Base-by-base conservation (phyloP, 2,797 vertebrate genomes). In the Danio albolineatus region DNA sequence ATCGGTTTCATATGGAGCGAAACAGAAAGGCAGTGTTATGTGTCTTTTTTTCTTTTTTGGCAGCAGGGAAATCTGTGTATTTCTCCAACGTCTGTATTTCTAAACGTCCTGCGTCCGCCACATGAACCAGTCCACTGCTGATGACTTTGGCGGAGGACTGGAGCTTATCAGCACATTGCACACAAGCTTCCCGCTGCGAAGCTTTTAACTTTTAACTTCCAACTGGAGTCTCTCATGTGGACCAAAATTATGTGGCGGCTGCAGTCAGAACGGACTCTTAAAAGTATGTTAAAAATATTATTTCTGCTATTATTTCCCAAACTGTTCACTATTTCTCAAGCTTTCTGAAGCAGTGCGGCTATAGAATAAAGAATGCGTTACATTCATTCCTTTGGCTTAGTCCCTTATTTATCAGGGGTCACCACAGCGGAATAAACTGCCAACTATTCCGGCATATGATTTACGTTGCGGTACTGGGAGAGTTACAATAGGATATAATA, bases 121-220 rank as follows among this genome's bases (percentile, higher is more conserved):
- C 86, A 81, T 88, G 87, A 79, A 79, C 60, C 60, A 71, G 46
- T 62, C 10, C 2, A 6, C 60, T 48, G 21, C 5, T 64, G n/a
- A 73, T 39, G 49, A 48, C 38, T 73, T 19, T 73, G 59, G 59
- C 54, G 60, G 41, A 5, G 8, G 41, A 48, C 60, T 54, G 49
- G 43, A 81, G 64, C 65, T 76, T 76, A 81, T 81, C 79, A 71
- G 79, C 44, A 62, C 65, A 66, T 19, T 73, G 44, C 69, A 82
- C 59, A 70, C 51, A 36, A 48, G 54, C 19, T 82, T 39, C 60
- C 67, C 44, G 51, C 67, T 51, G 77, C 2, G 21, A 69, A 73
- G 64, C 62, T 75, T 61, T n/a, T 14, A 36, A 12, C 39, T 60
- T 60, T 17, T 49, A 28, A 36, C 73, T 17, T 61, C 12, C 64